Conservation (phyloP, 2,797 vertebrate species). For the Gadopsis bispinosus region DNA sequence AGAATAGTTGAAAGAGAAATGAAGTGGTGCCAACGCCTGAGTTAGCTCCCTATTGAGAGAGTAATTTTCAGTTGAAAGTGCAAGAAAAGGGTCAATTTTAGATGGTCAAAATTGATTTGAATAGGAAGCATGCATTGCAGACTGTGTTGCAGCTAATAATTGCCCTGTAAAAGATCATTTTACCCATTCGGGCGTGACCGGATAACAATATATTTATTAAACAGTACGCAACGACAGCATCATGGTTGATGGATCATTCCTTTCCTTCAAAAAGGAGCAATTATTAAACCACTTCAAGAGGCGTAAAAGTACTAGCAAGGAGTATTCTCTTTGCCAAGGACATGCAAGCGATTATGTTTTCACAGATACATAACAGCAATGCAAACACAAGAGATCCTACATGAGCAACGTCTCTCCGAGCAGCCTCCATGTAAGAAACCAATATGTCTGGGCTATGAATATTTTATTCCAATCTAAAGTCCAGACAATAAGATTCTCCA, state of each 20-base stretch:
- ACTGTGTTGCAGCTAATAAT: slow-evolving; percentile 42
- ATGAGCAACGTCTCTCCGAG: slow-evolving; percentile 17
- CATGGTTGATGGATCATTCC: slow-evolving; percentile 39
- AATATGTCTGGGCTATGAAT: slow-evolving; percentile 78
- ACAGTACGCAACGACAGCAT: slow-evolving; percentile 27
- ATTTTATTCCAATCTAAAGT: slow-evolving; percentile 79
- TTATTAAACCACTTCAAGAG: background rate
- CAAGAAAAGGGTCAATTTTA: slow-evolving; percentile 67
- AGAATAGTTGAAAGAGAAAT: slow-evolving; percentile 67
- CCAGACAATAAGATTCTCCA: slow-evolving; percentile 77
- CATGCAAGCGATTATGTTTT: slow-evolving; percentile 30
- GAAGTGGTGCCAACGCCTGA: slow-evolving; percentile 50
- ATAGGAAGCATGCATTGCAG: slow-evolving; percentile 42
- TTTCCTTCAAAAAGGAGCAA: slow-evolving; percentile 21
- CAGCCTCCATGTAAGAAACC: slow-evolving; percentile 55
- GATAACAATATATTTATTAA: slow-evolving; percentile 52
- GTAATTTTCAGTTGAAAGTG: slow-evolving; percentile 70
- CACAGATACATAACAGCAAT: slow-evolving; percentile 9
- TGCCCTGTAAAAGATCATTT: slow-evolving; percentile 39
- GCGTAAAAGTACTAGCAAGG: background rate
- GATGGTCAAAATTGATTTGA: slow-evolving; percentile 70
- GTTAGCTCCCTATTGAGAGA: slow-evolving; percentile 65
- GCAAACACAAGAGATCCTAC: slow-evolving; percentile 27
- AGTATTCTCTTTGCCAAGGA: slow-evolving; percentile 23
- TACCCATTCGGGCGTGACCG: slow-evolving; percentile 23